Base-by-base conservation (phyloP, 2,888 invertebrate genomes). In the Coremacera marginata region DNA sequence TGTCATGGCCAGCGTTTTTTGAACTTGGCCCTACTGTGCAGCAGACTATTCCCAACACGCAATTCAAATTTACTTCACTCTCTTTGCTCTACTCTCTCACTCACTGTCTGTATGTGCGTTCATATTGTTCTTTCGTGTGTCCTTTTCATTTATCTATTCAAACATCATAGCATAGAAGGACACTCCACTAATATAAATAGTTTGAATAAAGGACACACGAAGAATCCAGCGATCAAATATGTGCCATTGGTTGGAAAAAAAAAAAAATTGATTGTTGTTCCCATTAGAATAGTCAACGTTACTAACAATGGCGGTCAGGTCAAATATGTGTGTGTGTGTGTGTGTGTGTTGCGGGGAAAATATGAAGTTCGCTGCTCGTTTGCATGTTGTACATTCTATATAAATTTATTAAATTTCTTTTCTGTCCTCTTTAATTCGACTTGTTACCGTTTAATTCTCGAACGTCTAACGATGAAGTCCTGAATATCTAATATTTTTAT, bases 221-320 rank as follows among this genome's bases (percentile, higher is more conserved):
- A 25, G 51, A 8, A 14, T 67, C 16, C 11, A 37, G 34, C 27
- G 72, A 19, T 5, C 37, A 19, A 25, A 34, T 27, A 11, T 14
- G 31, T 51, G 51, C 57, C 19, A 51, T 51, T 68, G n/a, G 51
- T 22, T 49, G 68, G 51, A 68, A 51, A 51, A 68, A 51, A 51
- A 68, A 68, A 51, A 68, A 68, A 67, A 44, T 67, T 74, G 51
- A 74, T 67, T 74, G 55, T 22, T 34, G 3, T 60, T 8, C 67
- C 74, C 65, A 55, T 74, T 74, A 55, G 52, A 65, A 34, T 63
- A 9, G 63, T 65, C 34, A 51, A 34, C 22, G 52, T 49, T 25
- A 55, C 27, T 51, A 55, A 52, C 71, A 57, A 60, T 44, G 22
- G 8, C n/a, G 44, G 22, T 25, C 37, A 44, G 22, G 60, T 55